phyloP scores from a whole-genome alignment of 2,888 invertebrate species.

The Chrysolina americana region DNA sequence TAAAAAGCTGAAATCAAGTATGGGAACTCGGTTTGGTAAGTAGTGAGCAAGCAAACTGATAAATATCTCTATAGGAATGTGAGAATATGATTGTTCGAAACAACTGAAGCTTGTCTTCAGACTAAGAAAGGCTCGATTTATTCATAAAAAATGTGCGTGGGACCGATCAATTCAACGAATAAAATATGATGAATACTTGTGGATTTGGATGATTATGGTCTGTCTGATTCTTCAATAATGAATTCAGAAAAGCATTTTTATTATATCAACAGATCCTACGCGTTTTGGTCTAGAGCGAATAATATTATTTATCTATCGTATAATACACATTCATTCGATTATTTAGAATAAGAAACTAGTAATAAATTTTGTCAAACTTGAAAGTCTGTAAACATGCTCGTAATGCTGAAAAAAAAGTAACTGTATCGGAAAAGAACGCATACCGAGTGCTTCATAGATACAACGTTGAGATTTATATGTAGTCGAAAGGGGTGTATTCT shows the following conservation, averaged over 20 bases:
- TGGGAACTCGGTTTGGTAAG: conserved; percentile 29
- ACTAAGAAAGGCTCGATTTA: not conserved
- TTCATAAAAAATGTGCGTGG: conserved; percentile 13
- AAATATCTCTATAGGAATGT: conserved; percentile 23
- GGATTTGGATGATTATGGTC: not conserved
- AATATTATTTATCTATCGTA: not conserved
- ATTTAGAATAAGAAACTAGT: no score
- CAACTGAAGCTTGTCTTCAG: conserved; percentile 16
- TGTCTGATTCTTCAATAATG: not conserved
- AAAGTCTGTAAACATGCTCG: no score
- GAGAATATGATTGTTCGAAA: conserved; percentile 22
- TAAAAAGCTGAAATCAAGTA: conserved; percentile 19
- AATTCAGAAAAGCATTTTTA: conserved; percentile 1
- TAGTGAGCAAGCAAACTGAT: conserved; percentile 16
- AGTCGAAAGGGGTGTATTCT: no score
- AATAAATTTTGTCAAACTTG: no score
- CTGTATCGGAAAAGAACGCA: no score
- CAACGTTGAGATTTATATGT: no score
- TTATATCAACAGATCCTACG: conserved; percentile 1
- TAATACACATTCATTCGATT: no score
- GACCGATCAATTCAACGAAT: conserved; percentile 1
- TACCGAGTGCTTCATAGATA: no score
- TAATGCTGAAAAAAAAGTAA: no score
- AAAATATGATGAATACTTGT: conserved; percentile 3
- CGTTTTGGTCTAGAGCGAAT: not conserved